Conservation (phyloP, 1,140 invertebrate species). For the Yoshiicerus persimilis region DNA sequence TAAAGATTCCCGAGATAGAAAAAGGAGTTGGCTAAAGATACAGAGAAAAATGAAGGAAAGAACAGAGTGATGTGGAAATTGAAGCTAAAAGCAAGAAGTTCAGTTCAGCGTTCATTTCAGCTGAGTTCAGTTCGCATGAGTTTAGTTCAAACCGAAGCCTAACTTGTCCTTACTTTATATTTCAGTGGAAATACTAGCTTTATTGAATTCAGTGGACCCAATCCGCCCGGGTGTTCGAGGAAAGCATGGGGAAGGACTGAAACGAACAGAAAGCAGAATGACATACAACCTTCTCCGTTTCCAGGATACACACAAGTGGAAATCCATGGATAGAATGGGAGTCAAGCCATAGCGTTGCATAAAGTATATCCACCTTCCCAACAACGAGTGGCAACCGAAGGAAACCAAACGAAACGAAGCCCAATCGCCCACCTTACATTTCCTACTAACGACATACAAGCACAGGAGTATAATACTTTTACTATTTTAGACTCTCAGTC, state of each 20-base stretch:
- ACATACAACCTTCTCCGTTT: constrained; percentile 2
- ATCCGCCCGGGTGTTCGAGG: constrained; percentile 9
- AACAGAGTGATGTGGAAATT: background rate
- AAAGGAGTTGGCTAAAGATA: background rate
- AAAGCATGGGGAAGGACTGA: background rate
- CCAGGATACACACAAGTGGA: background rate
- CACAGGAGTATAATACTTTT: background rate
- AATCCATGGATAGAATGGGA: background rate
- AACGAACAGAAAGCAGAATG: background rate
- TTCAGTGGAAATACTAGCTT: background rate
- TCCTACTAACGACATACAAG: background rate
- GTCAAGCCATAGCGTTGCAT: background rate
- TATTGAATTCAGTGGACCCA: constrained; percentile 19
- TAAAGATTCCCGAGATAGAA: background rate
- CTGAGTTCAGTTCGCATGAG: background rate
- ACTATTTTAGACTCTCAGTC: no score
- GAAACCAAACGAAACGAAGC: background rate
- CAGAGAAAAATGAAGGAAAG: background rate
- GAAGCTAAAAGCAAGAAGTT: background rate
- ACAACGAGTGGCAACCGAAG: background rate
- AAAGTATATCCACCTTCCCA: background rate
- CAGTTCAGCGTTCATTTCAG: background rate
- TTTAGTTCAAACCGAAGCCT: background rate
- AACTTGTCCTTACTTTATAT: constrained; percentile 1
- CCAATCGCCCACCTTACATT: background rate